phyloP scores from a whole-genome alignment of 2,888 invertebrate species.

The Eristalis intricaria region DNA sequence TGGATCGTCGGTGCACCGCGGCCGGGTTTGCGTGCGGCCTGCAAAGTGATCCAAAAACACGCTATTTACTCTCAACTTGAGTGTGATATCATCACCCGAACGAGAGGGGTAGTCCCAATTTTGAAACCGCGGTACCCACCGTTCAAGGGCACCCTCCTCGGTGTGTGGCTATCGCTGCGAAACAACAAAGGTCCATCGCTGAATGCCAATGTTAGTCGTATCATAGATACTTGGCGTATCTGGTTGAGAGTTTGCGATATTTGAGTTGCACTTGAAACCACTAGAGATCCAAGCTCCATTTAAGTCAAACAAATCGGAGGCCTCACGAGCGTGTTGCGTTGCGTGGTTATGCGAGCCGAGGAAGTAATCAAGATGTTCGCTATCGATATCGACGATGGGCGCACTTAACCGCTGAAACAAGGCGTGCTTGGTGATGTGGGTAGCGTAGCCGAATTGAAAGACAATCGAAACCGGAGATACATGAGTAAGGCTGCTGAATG shows the following conservation, averaged over 20 bases:
- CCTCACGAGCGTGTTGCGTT: background rate
- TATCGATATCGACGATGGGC: constrained; percentile 1
- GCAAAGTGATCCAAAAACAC: background rate
- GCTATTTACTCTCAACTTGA: constrained; percentile 16
- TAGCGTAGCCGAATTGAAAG: background rate
- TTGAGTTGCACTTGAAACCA: constrained; percentile 25
- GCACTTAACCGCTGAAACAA: constrained; percentile 17
- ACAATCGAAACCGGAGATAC: constrained; percentile 20
- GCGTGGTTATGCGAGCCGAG: constrained; percentile 19
- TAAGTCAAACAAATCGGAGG: constrained; percentile 23
- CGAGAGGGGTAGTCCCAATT: constrained; percentile 10
- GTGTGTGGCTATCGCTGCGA: background rate
- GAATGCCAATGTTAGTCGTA: constrained; percentile 24
- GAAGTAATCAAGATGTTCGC: constrained; percentile 44
- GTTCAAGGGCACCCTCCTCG: constrained; percentile 16
- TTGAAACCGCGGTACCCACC: constrained; percentile 17
- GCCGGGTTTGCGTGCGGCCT: background rate
- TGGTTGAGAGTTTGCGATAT: constrained; percentile 30
- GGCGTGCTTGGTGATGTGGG: background rate
- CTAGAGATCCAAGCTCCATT: constrained; percentile 24
- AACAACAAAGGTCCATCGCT: background rate
- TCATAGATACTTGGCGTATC: background rate
- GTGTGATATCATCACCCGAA: background rate
- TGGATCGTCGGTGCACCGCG: background rate
- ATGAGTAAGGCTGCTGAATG: constrained; percentile 1